Base-by-base conservation (phyloP, 2,797 vertebrate species). In the Sebastes ruberrimus region DNA sequence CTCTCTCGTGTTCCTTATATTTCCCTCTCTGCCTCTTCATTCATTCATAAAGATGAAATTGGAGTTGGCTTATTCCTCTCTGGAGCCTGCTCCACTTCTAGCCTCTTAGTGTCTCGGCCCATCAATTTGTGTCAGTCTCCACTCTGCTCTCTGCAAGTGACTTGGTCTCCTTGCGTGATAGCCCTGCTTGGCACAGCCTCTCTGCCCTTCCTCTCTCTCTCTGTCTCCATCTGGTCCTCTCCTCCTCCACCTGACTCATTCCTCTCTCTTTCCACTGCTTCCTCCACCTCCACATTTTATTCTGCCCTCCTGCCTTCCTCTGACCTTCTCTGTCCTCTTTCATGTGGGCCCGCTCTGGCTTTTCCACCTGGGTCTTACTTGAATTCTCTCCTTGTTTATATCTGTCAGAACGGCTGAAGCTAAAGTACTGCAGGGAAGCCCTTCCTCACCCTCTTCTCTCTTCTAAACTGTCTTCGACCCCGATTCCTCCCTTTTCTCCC, bases 111-210 rank as follows among this genome's bases (percentile, higher is more conserved):
- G 81, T 87, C 81, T 89, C 53, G 42, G 82, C 68, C 84, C 87
- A 89, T 93, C 84, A 88, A 80, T 91, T 90, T 88, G 80, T 92
- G 90, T 91, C 91, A 89, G 86, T 83, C 88, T 88, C 71, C 84
- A 80, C 87, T 89, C 66, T 63, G 80, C 85, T 89, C 82, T 76
- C 85, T 38, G 65, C 71, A 14, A 85, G 85, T 55, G 71, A 71
- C 85, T 90, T 52, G 62, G 81, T 85, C 64, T 89, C 71, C 73
- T 88, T 71, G 74, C 13, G 65, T 86, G 84, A 82, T 65, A 71
- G 80, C 81, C 82, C 82, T 25, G 72, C 79, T 86, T 92, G 90
- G 86, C 90, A 85, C 71, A 16, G 68, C 67, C 75, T 89, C 71
- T 60, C 77, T 71, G 11, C 66, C 74, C 65, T 80, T 82, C 78